phyloP scores from a whole-genome alignment of 2,888 invertebrate genomes.

The Agrotis puta region DNA sequence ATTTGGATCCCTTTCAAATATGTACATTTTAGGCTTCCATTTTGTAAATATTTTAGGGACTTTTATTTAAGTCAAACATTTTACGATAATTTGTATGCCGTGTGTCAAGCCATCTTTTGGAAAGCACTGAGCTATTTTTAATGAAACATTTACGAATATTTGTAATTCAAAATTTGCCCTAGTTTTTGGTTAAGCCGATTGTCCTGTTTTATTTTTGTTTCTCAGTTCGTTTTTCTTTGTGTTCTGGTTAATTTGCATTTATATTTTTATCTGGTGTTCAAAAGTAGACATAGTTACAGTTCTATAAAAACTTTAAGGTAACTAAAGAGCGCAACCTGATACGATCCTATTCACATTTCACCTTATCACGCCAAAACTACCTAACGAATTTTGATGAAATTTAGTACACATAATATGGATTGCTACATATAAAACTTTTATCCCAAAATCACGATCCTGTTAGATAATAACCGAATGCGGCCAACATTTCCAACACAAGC shows the following conservation, averaged over 20 bases:
- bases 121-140: constrained; percentile 20
- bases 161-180: constrained; percentile 35
- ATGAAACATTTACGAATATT: constrained; percentile 23
- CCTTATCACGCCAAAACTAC: too few relatives aligned
- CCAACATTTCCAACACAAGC: too few relatives aligned
- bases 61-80: constrained; percentile 15
- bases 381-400: too few relatives aligned
- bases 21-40: constrained; percentile 25
- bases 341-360: too few relatives aligned
- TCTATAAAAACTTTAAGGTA: too few relatives aligned
- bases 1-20: constrained; percentile 38
- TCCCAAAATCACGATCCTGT: too few relatives aligned
- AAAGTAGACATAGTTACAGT: too few relatives aligned
- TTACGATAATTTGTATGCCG: constrained; percentile 35
- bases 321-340: too few relatives aligned
- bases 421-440: too few relatives aligned
- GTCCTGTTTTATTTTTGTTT: constrained; percentile 3
- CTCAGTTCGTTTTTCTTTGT: neutral
- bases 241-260: neutral
- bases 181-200: neutral
- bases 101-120: constrained; percentile 4
- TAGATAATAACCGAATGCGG: too few relatives aligned
- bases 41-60: constrained; percentile 35
- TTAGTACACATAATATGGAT: too few relatives aligned
- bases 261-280: too few relatives aligned